A percentile compares a stretch with the other conserved stretches of the same genome.
These are phyloP conservation scores for Neotragus pygmaeus DNA, from an alignment of 2,113 vertebrate species.

Conservation along the genomic window DNA sequence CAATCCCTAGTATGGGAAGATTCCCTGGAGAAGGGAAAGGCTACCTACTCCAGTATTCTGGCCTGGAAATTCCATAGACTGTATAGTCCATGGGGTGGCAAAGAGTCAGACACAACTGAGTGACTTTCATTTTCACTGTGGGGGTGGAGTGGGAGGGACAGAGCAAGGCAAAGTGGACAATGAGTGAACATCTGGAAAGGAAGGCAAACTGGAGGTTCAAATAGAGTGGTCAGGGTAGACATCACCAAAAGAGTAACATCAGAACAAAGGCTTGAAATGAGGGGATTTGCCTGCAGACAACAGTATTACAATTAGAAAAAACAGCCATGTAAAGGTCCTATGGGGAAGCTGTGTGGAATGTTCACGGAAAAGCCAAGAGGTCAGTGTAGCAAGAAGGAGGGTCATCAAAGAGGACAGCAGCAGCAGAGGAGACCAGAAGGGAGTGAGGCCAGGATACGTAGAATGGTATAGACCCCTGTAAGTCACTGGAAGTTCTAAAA, in stretches of 20 bases:
- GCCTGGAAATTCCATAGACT: not conserved
- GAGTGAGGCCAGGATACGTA: not conserved
- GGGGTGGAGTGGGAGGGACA: not conserved
- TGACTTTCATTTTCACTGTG: not conserved
- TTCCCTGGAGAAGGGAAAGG: not conserved
- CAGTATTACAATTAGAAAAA: not conserved
- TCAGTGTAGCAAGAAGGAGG: not conserved
- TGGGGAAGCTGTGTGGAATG: not conserved
- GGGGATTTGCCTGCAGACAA: not conserved
- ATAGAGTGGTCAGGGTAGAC: not conserved
- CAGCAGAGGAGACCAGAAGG: not conserved
- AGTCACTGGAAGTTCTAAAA: not conserved
- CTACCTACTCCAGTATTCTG: not conserved
- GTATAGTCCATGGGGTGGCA: not conserved
- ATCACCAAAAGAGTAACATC: slow-evolving; percentile 3
- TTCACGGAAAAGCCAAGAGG: not conserved
- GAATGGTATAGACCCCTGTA: not conserved
- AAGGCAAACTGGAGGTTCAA: not conserved
- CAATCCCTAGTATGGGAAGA: not conserved
- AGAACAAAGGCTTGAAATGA: not conserved
- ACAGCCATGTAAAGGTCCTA: not conserved
- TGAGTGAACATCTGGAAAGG: not conserved
- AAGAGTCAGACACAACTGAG: not conserved
- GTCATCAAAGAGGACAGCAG: not conserved
- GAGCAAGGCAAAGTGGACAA: not conserved